These are phyloP conservation scores for Samia ricini DNA, from an alignment of 1,140 invertebrate genomes.

Conservation along the genomic window DNA sequence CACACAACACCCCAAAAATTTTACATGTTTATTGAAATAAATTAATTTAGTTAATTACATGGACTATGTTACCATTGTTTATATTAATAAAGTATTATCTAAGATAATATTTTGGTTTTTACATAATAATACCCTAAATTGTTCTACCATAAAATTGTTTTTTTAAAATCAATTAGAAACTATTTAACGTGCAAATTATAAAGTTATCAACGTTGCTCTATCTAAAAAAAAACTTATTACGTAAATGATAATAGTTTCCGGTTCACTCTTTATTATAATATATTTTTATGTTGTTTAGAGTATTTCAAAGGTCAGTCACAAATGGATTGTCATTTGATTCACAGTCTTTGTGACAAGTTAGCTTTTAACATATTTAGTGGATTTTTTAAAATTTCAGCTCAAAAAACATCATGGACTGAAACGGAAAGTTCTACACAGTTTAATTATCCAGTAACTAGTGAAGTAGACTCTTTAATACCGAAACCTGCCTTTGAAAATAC, in stretches of 20 bases:
- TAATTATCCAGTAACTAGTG: slow-evolving; percentile 53
- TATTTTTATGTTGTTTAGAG: slow-evolving; percentile 1
- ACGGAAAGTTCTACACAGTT: slow-evolving; percentile 54
- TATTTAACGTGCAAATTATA: background rate
- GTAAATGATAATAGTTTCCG: slow-evolving; percentile 55
- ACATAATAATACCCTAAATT: too few relatives aligned
- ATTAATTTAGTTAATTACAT: too few relatives aligned
- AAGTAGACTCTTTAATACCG: slow-evolving; percentile 46
- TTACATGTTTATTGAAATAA: too few relatives aligned
- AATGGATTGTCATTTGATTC: slow-evolving; percentile 43
- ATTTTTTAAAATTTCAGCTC: slow-evolving; percentile 62
- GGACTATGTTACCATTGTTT: too few relatives aligned
- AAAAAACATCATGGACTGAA: slow-evolving; percentile 66
- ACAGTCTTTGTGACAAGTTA: slow-evolving; percentile 40
- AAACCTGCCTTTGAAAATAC: slow-evolving; percentile 57
- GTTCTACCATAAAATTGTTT: too few relatives aligned
- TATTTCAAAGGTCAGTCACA: slow-evolving; percentile 10
- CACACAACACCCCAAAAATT: too few relatives aligned
- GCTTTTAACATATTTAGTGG: slow-evolving; percentile 43
- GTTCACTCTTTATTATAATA: slow-evolving; percentile 19
- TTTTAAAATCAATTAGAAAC: too few relatives aligned
- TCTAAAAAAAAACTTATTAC: background rate
- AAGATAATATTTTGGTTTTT: too few relatives aligned
- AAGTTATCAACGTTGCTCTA: background rate
- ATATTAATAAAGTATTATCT: too few relatives aligned